Percentiles rank a stretch among this genome's conserved stretches.
Evolutionary conservation across 2,113 vertebrate species (phyloP).

Genomic region (Mustelus asterias): DNA sequence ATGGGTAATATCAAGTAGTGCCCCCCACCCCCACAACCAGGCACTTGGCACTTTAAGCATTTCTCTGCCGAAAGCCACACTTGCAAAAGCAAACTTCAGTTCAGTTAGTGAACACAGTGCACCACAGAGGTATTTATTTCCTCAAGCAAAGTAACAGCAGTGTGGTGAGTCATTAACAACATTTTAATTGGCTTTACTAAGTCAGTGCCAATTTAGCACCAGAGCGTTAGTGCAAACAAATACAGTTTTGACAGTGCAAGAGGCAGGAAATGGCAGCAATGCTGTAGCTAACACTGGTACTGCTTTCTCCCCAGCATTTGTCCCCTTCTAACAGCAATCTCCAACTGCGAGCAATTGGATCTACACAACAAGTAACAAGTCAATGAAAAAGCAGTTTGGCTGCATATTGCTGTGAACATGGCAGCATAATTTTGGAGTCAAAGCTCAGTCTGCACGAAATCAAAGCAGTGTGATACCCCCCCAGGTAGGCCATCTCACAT

Average conservation of each 20-base stretch:
- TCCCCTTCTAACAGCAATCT: background rate
- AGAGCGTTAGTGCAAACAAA: conserved; percentile 3
- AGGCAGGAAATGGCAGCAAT: conserved; percentile 19
- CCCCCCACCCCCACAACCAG: background rate
- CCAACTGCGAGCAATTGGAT: background rate
- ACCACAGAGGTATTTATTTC: conserved; percentile 17
- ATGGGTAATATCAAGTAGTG: background rate
- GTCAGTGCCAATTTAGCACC: conserved; percentile 31
- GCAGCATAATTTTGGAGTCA: background rate
- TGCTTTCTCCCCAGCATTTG: background rate
- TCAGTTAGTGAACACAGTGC: background rate
- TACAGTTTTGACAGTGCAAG: conserved; percentile 9
- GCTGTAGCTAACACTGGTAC: background rate
- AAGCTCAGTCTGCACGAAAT: background rate
- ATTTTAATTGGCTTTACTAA: conserved; percentile 18
- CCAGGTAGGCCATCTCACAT: background rate
- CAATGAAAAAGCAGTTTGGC: background rate
- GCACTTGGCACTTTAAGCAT: background rate
- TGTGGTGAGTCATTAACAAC: conserved; percentile 30
- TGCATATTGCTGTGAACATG: background rate
- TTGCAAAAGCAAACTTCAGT: background rate
- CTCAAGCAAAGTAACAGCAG: conserved; percentile 27
- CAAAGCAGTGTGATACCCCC: background rate
- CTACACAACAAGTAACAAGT: background rate
- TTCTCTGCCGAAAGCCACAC: background rate